Base-by-base conservation (phyloP, 1,140 invertebrate species). In the Temnothorax nylanderi region DNA sequence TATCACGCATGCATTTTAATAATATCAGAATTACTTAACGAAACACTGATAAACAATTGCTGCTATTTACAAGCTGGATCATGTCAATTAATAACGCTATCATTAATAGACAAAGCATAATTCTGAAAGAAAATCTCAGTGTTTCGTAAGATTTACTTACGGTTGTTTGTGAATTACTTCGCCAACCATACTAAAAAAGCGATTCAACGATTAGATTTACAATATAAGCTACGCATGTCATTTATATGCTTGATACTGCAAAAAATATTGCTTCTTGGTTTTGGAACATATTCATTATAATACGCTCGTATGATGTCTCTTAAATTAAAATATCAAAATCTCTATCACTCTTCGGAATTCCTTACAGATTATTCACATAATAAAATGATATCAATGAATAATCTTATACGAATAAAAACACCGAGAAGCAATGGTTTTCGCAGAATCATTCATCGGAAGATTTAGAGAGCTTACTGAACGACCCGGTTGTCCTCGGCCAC, bases 101-200 rank as follows among this genome's bases (percentile, higher is more conserved):
- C 6, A 32, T 26, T 82, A 34, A 32, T 41, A n/a, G 11, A 80
- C 5, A 21, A 60, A 60, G 69, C 32, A 41, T 18, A 84, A 69
- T 69, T 69, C 13, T 58, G 51, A 32, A 62, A 86, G 10, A 49
- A 47, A 37, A 47, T 58, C 49, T 82, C 58, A 82, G 26, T 51
- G 21, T 32, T n/a, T 71, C 54, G 21, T 16, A 47, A 62, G 5
- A 62, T 69, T 88, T 95, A 97, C 96, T 97, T 96, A 97, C 96
- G 97, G 97, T 93, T 97, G 96, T 93, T 97, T 97, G 94, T 97
- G 97, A 95, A 97, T 96, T 94, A 97, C 97, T 95, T 97, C 97
- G 80, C 96, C 96, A 85, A 97, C 96, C 94, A 96, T 95, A 95
- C 96, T 96, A 95, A 86, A 95, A 95, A 85, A 85, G 60, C n/a